Conservation (phyloP, 2,113 vertebrate species). For the Tachysurus vachellii region DNA sequence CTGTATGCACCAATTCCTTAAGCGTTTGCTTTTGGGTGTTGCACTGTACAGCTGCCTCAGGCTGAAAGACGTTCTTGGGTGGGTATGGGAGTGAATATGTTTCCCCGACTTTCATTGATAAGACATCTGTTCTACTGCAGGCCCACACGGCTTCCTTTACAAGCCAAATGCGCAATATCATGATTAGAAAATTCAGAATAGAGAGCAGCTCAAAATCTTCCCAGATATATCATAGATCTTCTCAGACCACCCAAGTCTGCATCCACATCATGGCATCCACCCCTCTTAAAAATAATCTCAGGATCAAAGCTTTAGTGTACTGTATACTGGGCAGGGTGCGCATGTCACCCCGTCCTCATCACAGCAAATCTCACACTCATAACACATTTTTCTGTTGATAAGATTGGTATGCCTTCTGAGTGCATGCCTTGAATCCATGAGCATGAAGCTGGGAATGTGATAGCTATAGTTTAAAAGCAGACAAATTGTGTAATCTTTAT, state of each 20-base stretch:
- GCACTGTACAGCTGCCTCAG: neutral
- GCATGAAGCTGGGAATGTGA: conserved; percentile 48
- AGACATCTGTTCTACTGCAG: conserved; percentile 8
- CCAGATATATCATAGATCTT: neutral
- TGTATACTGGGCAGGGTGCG: conserved; percentile 26
- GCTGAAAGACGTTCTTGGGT: neutral
- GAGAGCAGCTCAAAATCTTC: neutral
- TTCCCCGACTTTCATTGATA: conserved; percentile 3
- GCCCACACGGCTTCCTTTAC: neutral
- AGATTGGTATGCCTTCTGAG: conserved; percentile 58
- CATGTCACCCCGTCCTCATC: conserved; percentile 53
- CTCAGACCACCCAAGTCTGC: neutral
- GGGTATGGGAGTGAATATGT: neutral
- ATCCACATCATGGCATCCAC: neutral
- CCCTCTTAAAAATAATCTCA: neutral
- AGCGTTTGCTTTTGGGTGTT: neutral
- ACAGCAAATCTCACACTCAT: conserved; percentile 49
- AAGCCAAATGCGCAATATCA: neutral
- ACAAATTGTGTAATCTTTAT: neutral
- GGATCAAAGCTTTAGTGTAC: conserved; percentile 58
- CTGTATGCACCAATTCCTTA: neutral
- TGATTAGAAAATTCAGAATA: conserved; percentile 3
- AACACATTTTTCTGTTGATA: conserved; percentile 68
- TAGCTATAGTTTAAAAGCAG: neutral
- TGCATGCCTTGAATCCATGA: conserved; percentile 51